Evolutionary conservation across 2,113 vertebrate genomes (phyloP), one percentile per base, ranked within the genome.

Genomic region (Eulemur rufifrons): DNA sequence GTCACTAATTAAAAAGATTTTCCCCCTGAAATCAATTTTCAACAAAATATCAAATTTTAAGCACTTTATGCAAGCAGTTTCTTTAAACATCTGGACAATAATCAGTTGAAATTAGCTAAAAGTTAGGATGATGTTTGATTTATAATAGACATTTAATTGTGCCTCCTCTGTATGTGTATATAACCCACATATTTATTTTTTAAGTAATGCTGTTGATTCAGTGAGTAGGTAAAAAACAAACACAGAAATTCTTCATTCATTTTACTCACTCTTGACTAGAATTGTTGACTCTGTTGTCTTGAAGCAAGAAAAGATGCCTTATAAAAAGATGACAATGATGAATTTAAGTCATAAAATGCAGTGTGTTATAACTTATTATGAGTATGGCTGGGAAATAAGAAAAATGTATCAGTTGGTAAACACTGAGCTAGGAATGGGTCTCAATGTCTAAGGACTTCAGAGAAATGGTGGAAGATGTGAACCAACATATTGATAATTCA

Each of bases 31-130:
- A 9, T 73, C 61, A 7, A 4, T 61, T 14, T 89, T 85, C 20
- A 82, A 81, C 34, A 90, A 93, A 93, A 86, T 73, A 86, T 37
- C 34, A 92, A 82, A 89, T 92, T 81, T 78, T 90, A 94, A 50
- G 15, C 25, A 91, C 5, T 54, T 88, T 91, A 18, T 9, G 39
- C 42, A 61, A 87, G 50, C 6, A 89, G 3, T 45, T 86, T 76
- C 32, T 95, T 71, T 32, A 69, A 82, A 45, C n/a, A 94, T 86
- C 45, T 92, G 37, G 13, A 78, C 63, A 76, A 61, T 77, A 56
- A 56, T 34, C 59, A 92, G 25, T 81, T 69, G 11, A 93, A 93
- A 80, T 80, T 84, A 92, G 4, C 18, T 93, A 20, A 81, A 88
- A 87, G 2, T 2, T 66, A 50, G 39, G 10, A 78, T 63, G 5